Evolutionary conservation across 2,888 invertebrate genomes (phyloP).

Genomic region (Pogonocherus hispidulus): DNA sequence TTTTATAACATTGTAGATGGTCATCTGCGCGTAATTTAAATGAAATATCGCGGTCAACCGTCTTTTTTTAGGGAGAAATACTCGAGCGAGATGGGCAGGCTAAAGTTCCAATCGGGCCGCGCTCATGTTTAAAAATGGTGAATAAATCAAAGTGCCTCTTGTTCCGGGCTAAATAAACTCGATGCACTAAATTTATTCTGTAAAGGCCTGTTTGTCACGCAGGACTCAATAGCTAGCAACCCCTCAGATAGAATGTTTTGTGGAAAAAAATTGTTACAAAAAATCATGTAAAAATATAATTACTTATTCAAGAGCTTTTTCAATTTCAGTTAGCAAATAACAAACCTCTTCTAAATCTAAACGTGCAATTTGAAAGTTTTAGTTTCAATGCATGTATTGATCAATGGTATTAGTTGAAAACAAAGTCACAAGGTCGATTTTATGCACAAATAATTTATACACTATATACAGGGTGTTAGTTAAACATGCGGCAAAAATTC

Average conservation of each 20-base stretch:
- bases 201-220: slow-evolving; percentile 12
- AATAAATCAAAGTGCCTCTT: slow-evolving; percentile 43
- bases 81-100: slow-evolving; percentile 38
- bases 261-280: too few species aligned
- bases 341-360: too few species aligned
- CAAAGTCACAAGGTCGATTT: too few species aligned
- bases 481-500: too few species aligned
- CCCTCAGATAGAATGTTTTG: neutral
- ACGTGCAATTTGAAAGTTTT: too few species aligned
- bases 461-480: too few species aligned
- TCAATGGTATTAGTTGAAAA: too few species aligned
- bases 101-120: slow-evolving; percentile 40
- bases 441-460: too few species aligned
- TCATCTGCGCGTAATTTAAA: slow-evolving; percentile 65
- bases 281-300: too few species aligned
- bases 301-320: too few species aligned
- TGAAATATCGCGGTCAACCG: slow-evolving; percentile 58
- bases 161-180: neutral
- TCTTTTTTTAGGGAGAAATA: slow-evolving; percentile 55
- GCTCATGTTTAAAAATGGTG: slow-evolving; percentile 47
- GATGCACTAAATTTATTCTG: slow-evolving; percentile 21
- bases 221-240: neutral
- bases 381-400: too few species aligned
- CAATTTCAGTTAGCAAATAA: too few species aligned
- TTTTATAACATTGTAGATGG: slow-evolving; percentile 66